A percentile compares a stretch with the other conserved stretches of the same genome.
Evolutionary conservation across 2,113 vertebrate species (phyloP).

Genomic region (Athene cunicularia): DNA sequence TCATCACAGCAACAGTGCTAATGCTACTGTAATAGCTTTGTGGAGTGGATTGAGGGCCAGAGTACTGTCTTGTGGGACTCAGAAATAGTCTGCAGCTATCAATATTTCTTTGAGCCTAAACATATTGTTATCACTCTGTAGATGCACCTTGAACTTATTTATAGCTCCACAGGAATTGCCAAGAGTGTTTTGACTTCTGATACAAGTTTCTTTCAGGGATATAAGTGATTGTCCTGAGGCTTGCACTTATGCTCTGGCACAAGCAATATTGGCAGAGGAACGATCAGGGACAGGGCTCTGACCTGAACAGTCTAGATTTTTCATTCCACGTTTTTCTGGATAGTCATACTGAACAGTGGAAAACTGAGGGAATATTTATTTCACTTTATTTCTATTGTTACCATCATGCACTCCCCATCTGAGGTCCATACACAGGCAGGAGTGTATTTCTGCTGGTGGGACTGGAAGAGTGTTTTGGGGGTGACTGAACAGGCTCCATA

Average conservation of each 20-base stretch:
- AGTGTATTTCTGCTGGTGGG: accelerated
- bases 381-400: not conserved
- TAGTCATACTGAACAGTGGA: not conserved
- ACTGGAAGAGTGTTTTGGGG: not conserved
- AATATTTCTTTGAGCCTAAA: conserved; percentile 17
- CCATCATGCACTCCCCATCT: accelerated
- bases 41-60: not conserved
- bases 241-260: not conserved
- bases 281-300: not conserved
- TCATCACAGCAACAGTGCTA: not conserved
- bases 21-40: not conserved
- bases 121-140: not conserved
- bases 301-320: not conserved
- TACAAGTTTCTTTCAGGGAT: not conserved
- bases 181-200: not conserved
- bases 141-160: conserved; percentile 10
- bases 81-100: not conserved
- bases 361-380: not conserved
- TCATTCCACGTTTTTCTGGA: not conserved
- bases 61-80: not conserved
- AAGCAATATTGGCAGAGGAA: not conserved
- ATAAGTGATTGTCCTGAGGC: not conserved
- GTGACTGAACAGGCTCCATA: not conserved
- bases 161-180: not conserved
- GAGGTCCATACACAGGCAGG: not conserved